Evolutionary conservation across 2,888 invertebrate genomes (phyloP).

Genomic region (Auanema sp.): DNA sequence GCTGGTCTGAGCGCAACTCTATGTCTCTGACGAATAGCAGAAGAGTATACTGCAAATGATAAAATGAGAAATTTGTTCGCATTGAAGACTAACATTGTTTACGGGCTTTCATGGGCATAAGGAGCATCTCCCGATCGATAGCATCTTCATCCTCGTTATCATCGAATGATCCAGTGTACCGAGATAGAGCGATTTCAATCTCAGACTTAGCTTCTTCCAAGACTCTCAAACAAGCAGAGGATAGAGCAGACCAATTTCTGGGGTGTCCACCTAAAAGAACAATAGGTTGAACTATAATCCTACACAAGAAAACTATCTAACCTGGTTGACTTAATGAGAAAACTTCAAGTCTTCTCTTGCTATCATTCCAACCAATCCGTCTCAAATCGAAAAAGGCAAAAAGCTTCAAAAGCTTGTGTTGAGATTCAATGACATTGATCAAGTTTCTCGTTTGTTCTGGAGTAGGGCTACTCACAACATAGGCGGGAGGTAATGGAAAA

Average conservation of each 20-base stretch:
- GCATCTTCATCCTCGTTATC: conserved; percentile 19
- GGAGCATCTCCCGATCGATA: conserved; percentile 24
- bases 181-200: conserved; percentile 9
- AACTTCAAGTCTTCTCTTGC: conserved; percentile 27
- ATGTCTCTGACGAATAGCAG: conserved; percentile 18
- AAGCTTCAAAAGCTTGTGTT: conserved; percentile 29
- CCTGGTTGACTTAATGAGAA: conserved; percentile 43
- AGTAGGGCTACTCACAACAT: conserved; percentile 35
- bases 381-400: conserved; percentile 42
- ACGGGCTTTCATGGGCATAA: conserved; percentile 29
- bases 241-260: conserved; percentile 40
- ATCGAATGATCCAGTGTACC: not conserved
- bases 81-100: conserved; percentile 20
- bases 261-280: conserved; percentile 32
- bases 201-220: conserved; percentile 25
- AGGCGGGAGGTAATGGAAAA: conserved; percentile 43
- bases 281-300: not conserved
- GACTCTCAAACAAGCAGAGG: conserved; percentile 20
- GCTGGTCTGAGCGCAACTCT: conserved; percentile 12
- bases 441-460: conserved; percentile 43
- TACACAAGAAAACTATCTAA: not conserved
- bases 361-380: conserved; percentile 27
- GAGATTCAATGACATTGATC: conserved; percentile 33
- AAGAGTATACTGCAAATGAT: conserved; percentile 20
- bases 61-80: not conserved